Base-by-base conservation (phyloP, 2,113 vertebrate species). In the Labeo rohita region DNA sequence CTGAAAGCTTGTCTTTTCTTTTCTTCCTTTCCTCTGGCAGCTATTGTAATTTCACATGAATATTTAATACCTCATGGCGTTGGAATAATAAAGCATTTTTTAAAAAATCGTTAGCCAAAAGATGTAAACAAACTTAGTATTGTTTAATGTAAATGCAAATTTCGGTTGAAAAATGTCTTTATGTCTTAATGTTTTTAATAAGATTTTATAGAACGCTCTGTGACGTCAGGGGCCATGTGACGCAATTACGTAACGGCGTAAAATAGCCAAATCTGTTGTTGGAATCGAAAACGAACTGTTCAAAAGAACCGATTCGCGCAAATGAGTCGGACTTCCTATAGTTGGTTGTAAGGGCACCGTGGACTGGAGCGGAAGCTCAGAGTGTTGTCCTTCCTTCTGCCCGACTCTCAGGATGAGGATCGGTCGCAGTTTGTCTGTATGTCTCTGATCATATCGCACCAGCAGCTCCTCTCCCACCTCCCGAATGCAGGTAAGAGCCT, bases 401-500 rank as follows among this genome's bases (percentile, higher is more conserved):
- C 94, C 92, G 90, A 91, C 89, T 92, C 89, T 91, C 91, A 90
- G 90, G 91, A 87, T 90, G 81, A 87, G 90, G 84, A 87, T 90
- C 88, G 88, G 84, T 45, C 73, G 89, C 85, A 52, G 79, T 83
- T 89, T 80, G 90, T 86, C 92, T 94, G 92, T 89, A 95, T 95
- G 94, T 93, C 92, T 91, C 89, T 75, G 75, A 88, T 73, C 70
- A 85, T 89, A 87, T 86, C 81, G 66, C n/a, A 89, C 13, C 74
- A 68, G 84, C 89, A 74, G 78, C 89, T 85, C 85, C 92, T 87
- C 86, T 89, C 81, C 93, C 85, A 87, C 80, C 89, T 79, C 88
- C 91, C 93, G 92, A 91, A 95, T 96, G 95, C 93, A 95, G 95
- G 95, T 96, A 95, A 91, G n/a, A 50, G 1, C 16, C 3, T 66